These are phyloP conservation scores for Agelastica alni DNA, from an alignment of 2,888 invertebrate genomes.

Conservation along the genomic window DNA sequence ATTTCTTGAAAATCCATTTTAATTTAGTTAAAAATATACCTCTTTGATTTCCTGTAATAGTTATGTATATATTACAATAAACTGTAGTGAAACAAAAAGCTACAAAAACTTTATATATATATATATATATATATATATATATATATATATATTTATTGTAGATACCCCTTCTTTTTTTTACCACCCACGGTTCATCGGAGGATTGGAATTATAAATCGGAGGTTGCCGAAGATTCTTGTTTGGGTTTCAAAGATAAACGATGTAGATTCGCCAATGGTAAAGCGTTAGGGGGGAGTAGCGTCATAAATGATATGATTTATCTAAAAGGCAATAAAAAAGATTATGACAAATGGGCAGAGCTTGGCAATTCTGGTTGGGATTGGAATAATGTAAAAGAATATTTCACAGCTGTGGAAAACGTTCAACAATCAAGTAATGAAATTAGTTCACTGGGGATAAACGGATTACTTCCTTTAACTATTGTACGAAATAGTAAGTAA, in stretches of 20 bases:
- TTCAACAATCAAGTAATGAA: neutral
- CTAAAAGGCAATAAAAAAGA: conserved; percentile 67
- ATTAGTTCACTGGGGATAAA: neutral
- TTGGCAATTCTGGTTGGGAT: conserved; percentile 61
- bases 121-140: neutral
- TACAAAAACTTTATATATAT: too few relatives aligned
- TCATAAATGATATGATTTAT: conserved; percentile 69
- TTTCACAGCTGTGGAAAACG: neutral
- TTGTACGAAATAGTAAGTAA: neutral
- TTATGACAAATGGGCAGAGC: conserved; percentile 65
- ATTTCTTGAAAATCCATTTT: too few relatives aligned
- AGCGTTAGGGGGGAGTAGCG: conserved; percentile 68
- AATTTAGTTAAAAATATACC: too few relatives aligned
- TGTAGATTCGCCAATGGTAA: conserved; percentile 66
- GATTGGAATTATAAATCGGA: conserved; percentile 58
- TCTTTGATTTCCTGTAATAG: too few relatives aligned
- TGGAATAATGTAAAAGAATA: neutral
- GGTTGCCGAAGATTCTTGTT: conserved; percentile 53
- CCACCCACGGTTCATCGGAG: conserved; percentile 38
- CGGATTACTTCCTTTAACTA: neutral
- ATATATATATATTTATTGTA: conserved; percentile 39
- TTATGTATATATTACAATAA: too few relatives aligned
- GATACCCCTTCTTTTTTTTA: conserved; percentile 54
- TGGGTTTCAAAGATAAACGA: conserved; percentile 46
- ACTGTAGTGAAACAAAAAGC: too few relatives aligned